phyloP scores from a whole-genome alignment of 2,113 vertebrate species.

The Polypterus bichir region DNA sequence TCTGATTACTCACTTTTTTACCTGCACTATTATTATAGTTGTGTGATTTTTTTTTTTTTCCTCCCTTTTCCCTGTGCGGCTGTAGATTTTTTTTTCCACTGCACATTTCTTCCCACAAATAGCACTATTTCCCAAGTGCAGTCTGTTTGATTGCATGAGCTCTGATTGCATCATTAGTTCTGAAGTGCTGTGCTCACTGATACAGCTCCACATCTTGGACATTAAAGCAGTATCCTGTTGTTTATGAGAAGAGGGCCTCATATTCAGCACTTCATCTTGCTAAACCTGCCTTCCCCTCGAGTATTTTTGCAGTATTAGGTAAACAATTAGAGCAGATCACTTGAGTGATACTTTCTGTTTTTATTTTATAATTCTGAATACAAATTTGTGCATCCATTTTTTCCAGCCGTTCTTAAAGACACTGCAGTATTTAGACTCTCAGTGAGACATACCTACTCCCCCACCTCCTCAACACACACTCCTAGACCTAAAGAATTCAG shows the following conservation, averaged over 20 bases:
- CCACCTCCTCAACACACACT: background rate
- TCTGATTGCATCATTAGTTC: constrained; percentile 80
- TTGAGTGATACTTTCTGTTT: constrained; percentile 49
- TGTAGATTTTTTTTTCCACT: constrained; percentile 41
- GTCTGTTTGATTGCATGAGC: constrained; percentile 74
- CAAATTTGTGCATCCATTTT: constrained; percentile 9
- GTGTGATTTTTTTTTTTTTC: constrained; percentile 45
- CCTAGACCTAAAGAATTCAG: background rate
- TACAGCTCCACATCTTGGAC: constrained; percentile 73
- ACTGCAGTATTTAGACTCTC: background rate
- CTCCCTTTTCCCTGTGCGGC: constrained; percentile 51
- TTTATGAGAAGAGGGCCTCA: constrained; percentile 69
- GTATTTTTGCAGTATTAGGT: constrained; percentile 63
- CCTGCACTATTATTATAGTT: constrained; percentile 9
- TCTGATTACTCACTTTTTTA: background rate
- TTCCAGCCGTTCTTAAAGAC: background rate
- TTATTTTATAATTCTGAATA: constrained; percentile 31
- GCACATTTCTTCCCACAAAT: constrained; percentile 55
- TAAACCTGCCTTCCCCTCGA: constrained; percentile 61
- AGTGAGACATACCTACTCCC: too few species aligned
- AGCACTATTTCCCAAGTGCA: constrained; percentile 58
- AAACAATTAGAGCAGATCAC: constrained; percentile 66
- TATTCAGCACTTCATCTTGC: constrained; percentile 64
- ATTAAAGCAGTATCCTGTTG: constrained; percentile 75
- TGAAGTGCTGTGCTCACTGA: constrained; percentile 78